These are phyloP conservation scores for Sebastes nivosus DNA, from an alignment of 2,797 vertebrate genomes.

Conservation along the genomic window DNA sequence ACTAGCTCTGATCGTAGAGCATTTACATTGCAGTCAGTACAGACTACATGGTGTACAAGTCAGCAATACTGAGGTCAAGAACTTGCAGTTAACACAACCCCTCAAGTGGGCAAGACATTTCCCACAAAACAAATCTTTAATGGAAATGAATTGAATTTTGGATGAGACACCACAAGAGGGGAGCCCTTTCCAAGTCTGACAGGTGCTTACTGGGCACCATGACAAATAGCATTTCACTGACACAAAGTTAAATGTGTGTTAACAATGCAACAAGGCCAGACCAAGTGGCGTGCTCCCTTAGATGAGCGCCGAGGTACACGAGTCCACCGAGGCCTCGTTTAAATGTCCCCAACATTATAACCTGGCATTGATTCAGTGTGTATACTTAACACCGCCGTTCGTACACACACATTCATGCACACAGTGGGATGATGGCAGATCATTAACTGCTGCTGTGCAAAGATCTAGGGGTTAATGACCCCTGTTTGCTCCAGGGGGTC, in stretches of 20 bases:
- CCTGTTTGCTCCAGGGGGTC: constrained; percentile 22
- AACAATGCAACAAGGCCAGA: background rate
- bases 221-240: background rate
- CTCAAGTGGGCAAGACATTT: background rate
- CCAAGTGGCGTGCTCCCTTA: background rate
- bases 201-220: background rate
- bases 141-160: background rate
- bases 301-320: background rate
- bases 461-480: constrained; percentile 60
- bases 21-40: no score
- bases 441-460: constrained; percentile 53
- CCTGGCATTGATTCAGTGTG: background rate
- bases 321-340: constrained; percentile 3
- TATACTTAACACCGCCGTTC: constrained; percentile 6
- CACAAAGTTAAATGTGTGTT: background rate
- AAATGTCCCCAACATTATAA: constrained; percentile 24
- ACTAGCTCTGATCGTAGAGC: no score
- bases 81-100: background rate
- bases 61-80: background rate
- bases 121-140: background rate
- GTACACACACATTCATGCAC: background rate
- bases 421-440: constrained; percentile 28
- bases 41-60: no score
- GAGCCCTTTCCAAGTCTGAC: background rate
- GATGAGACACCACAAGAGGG: background rate